Conservation (phyloP, 2,797 vertebrate genomes). For the Anabas testudineus region DNA sequence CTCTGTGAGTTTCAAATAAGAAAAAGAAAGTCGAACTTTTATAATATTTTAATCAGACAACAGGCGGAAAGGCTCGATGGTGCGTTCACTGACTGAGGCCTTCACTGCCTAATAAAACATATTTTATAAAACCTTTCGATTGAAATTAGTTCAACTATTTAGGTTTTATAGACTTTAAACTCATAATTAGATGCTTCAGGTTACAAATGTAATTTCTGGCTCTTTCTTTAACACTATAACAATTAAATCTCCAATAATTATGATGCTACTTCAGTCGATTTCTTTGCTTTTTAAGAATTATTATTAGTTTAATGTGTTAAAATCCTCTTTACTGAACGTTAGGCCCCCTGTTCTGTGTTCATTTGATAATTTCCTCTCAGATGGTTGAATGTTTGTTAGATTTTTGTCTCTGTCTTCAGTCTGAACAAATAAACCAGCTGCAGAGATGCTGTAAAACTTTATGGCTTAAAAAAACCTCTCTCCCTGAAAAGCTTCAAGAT, state of each 20-base stretch:
- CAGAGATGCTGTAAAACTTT: slow-evolving; percentile 58
- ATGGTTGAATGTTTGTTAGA: neutral
- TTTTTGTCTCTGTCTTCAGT: slow-evolving; percentile 10
- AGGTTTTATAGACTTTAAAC: neutral
- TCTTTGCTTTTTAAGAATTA: too few relatives aligned
- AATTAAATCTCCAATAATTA: neutral
- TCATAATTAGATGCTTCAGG: neutral
- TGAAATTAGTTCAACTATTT: neutral
- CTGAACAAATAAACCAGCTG: slow-evolving; percentile 43
- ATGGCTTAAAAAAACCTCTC: slow-evolving; percentile 20
- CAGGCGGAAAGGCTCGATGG: neutral
- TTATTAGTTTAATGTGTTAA: neutral
- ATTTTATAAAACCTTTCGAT: neutral
- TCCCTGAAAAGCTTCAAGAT: slow-evolving; percentile 2
- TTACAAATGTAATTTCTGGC: neutral
- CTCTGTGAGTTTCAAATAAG: too few relatives aligned
- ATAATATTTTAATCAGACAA: neutral
- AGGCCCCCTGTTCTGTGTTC: neutral
- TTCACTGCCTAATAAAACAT: neutral
- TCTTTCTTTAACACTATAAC: neutral
- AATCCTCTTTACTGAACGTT: neutral
- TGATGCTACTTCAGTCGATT: neutral
- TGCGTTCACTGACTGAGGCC: neutral
- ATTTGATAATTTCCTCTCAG: slow-evolving; percentile 1
- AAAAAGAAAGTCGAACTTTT: neutral